Percentiles rank a stretch among this genome's conserved stretches.
Evolutionary conservation across 2,888 invertebrate genomes (phyloP).

Genomic region (Heteromurus nitidus): DNA sequence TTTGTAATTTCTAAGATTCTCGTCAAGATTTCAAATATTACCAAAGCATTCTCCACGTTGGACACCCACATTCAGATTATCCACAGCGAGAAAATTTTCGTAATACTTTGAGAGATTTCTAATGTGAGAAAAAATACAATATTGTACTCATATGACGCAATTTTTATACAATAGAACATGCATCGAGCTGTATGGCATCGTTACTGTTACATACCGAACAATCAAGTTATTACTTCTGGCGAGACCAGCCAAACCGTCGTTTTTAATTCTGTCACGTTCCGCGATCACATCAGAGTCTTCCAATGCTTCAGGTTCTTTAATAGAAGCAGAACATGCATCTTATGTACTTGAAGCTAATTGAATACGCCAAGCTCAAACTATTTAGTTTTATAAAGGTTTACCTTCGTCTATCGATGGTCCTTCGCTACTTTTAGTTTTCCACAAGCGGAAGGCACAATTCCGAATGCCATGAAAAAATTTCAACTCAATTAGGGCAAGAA

Average conservation of each 20-base stretch:
- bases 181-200: too few species aligned
- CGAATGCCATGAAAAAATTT: conserved; percentile 76
- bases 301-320: conserved; percentile 26
- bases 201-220: too few species aligned
- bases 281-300: conserved; percentile 72
- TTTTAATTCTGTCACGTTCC: conserved; percentile 71
- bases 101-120: conserved; percentile 84
- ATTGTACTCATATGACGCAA: too few species aligned
- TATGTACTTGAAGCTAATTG: too few species aligned
- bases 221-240: conserved; percentile 48
- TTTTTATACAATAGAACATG: too few species aligned
- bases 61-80: conserved; percentile 84
- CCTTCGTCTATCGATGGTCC: conserved; percentile 7
- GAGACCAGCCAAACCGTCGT: conserved; percentile 68
- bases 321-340: neutral
- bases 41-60: conserved; percentile 86
- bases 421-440: neutral
- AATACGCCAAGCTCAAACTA: too few species aligned
- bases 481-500: conserved; percentile 80
- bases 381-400: too few species aligned
- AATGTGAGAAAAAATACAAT: too few species aligned
- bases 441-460: conserved; percentile 68
- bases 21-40: neutral
- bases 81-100: conserved; percentile 85
- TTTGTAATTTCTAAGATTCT: neutral